Evolutionary conservation across 2,797 vertebrate genomes (phyloP).

Genomic region (Acipenser transmontanus): DNA sequence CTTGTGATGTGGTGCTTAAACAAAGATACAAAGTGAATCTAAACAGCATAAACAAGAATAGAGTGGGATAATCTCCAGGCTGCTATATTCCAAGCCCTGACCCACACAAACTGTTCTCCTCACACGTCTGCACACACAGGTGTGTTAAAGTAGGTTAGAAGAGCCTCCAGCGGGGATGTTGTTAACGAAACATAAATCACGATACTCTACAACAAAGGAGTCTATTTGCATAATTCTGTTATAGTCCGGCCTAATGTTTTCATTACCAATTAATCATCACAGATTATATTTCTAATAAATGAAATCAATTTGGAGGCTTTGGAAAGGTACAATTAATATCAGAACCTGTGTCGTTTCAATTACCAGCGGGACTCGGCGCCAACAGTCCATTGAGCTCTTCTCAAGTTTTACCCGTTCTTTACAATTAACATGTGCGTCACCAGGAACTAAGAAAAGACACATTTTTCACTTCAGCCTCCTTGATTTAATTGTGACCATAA

Average conservation of each 20-base stretch:
- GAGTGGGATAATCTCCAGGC: too few relatives aligned
- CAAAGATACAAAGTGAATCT: too few relatives aligned
- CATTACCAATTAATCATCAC: constrained; percentile 10
- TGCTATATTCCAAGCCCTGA: too few relatives aligned
- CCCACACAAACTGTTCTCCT: too few relatives aligned
- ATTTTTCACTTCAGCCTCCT: constrained; percentile 29
- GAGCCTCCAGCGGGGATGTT: neutral
- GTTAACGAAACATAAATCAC: neutral
- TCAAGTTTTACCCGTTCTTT: constrained; percentile 11
- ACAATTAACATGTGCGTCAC: constrained; percentile 26
- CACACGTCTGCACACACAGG: too few relatives aligned
- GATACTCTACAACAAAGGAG: neutral
- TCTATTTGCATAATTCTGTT: constrained; percentile 4
- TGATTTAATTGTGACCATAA: constrained; percentile 39
- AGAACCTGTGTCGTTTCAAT: too few relatives aligned
- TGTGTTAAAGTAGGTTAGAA: too few relatives aligned
- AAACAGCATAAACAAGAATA: too few relatives aligned
- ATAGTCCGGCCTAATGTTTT: constrained; percentile 6
- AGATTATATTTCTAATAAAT: constrained; percentile 13
- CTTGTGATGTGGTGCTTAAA: too few relatives aligned
- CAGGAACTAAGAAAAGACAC: constrained; percentile 19
- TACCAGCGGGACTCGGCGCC: constrained; percentile 4
- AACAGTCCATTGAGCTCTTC: neutral
- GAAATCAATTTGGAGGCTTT: neutral
- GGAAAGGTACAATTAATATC: neutral